Base-by-base conservation (phyloP, 2,113 vertebrate genomes). In the Xiphophorus hellerii region DNA sequence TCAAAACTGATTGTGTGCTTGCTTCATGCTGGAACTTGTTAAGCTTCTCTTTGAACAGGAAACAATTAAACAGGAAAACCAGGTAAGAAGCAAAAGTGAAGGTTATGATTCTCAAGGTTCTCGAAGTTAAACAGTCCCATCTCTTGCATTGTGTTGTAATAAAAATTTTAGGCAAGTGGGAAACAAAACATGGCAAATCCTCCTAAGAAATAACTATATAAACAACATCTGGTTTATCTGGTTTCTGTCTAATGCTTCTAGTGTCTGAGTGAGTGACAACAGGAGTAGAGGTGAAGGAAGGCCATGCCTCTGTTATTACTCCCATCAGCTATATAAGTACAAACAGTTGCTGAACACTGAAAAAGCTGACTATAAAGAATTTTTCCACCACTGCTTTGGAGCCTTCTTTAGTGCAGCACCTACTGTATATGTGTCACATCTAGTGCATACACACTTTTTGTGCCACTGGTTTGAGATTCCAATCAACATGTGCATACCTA, bases 401-500 rank as follows among this genome's bases (percentile, higher is more conserved):
- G 35, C 35, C 10, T 37, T 11, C 35, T 37, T 37, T 37, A 37
- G 35, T 37, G 35, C 10, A 11, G 35, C 35, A 37, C 35, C 28
- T 28, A 28, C 28, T n/a, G 8, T 37, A 37, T 11, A 37, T 37
- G 35, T 37, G 35, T 37, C 35, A 7, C 10, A 11, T 37, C 35
- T 37, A 37, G 35, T 37, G 35, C 35, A 37, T 37, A 12, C 35
- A 11, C 10, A 37, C 10, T 37, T 37, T 37, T 37, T 11, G 10
- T 11, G 35, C 35, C 35, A 37, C 35, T 37, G 31, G 77, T 71
- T 84, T 68, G 84, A 86, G 61, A 71, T 25, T 29, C 35, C 12
- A 15, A 20, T 6, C 44, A 48, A 17, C 17, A 20, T 48, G 14
- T 48, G 39, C 9, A 87, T 80, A 98, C 98, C 98, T 96, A 37